These are phyloP conservation scores for Catotricha subobsoleta DNA, from an alignment of 2,888 invertebrate genomes.

Conservation along the genomic window DNA sequence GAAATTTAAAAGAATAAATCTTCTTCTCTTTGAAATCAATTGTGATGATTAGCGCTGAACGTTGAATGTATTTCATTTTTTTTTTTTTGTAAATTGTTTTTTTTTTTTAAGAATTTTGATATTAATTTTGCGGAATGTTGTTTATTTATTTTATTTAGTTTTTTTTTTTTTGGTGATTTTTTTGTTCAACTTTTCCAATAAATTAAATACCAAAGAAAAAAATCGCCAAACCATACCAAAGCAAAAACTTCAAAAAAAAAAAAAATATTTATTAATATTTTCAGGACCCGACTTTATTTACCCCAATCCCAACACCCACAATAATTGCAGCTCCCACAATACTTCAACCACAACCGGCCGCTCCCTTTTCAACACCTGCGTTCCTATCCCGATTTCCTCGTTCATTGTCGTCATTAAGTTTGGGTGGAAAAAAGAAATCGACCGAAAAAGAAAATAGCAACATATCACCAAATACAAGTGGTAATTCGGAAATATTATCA, in stretches of 20 bases:
- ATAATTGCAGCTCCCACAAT: conserved; percentile 15
- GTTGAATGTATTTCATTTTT: no score
- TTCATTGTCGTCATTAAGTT: conserved; percentile 28
- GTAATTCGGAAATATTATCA: neutral
- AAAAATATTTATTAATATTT: neutral
- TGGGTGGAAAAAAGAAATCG: conserved; percentile 27
- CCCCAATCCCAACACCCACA: conserved; percentile 16
- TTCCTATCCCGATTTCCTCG: conserved; percentile 30
- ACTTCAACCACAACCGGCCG: conserved; percentile 13
- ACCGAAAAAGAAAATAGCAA: conserved; percentile 24
- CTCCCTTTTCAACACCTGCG: conserved; percentile 21
- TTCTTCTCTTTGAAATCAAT: no score
- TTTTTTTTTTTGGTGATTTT: neutral
- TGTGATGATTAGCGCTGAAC: no score
- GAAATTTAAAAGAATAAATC: no score
- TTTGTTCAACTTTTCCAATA: neutral
- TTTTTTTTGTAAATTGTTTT: no score
- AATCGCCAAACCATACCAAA: neutral
- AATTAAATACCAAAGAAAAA: neutral
- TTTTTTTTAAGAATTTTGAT: no score
- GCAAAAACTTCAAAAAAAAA: neutral
- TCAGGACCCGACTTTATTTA: conserved; percentile 12
- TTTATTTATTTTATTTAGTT: no score
- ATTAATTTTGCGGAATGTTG: no score
- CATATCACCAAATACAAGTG: conserved; percentile 1